Evolutionary conservation across 2,797 vertebrate genomes (phyloP).

Genomic region (Myripristis jacobus): DNA sequence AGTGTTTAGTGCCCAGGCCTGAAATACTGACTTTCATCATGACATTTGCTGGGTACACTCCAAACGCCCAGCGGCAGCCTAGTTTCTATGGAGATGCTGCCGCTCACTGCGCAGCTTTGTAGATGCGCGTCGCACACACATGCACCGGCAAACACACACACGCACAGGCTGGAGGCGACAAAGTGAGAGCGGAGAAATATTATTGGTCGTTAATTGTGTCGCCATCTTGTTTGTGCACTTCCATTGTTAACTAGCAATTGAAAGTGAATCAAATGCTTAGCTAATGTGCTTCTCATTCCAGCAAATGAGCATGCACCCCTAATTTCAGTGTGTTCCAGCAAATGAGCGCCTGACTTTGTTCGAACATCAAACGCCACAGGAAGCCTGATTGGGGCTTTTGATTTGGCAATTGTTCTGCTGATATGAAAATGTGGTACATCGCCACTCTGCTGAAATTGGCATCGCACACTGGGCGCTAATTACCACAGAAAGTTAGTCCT

Average conservation of each 20-base stretch:
- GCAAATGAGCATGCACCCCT: constrained; percentile 36
- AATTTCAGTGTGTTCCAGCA: constrained; percentile 45
- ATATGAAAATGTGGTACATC: constrained; percentile 49
- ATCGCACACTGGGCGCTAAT: constrained; percentile 52
- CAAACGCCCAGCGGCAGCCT: constrained; percentile 51
- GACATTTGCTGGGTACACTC: constrained; percentile 69
- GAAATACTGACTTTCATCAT: constrained; percentile 69
- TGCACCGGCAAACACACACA: background rate
- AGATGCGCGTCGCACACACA: too few relatives aligned
- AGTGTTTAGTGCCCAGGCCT: constrained; percentile 56
- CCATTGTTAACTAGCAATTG: constrained; percentile 35
- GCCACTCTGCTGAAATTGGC: constrained; percentile 45
- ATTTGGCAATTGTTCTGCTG: constrained; percentile 62
- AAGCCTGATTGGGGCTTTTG: constrained; percentile 63
- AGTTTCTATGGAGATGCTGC: constrained; percentile 68
- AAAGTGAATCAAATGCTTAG: constrained; percentile 59
- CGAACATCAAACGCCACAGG: constrained; percentile 48
- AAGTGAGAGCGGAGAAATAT: constrained; percentile 21
- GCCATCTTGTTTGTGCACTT: constrained; percentile 46
- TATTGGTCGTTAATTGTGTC: constrained; percentile 51
- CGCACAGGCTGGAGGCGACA: constrained; percentile 10
- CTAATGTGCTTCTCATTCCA: constrained; percentile 56
- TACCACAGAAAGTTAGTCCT: constrained; percentile 36
- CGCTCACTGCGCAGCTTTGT: constrained; percentile 33
- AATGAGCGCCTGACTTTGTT: constrained; percentile 63